Percentiles rank a stretch among this genome's conserved stretches.
phyloP scores from a whole-genome alignment of 2,113 vertebrate species.

The Albula goreensis region DNA sequence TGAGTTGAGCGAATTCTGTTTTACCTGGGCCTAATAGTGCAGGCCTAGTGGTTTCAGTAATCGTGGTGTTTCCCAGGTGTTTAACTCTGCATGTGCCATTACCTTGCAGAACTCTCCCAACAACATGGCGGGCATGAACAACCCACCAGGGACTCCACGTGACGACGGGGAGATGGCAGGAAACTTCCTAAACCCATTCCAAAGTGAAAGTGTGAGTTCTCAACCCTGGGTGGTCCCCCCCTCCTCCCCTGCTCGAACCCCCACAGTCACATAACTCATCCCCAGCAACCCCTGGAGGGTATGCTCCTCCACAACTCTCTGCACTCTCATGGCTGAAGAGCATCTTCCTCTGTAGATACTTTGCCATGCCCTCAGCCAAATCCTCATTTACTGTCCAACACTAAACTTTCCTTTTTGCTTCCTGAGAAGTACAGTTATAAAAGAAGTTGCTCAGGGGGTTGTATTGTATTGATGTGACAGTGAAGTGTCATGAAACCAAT shows the following conservation, averaged over 20 bases:
- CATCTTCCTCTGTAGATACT: background rate
- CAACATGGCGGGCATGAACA: conserved; percentile 84
- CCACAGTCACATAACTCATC: background rate
- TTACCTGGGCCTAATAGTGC: too few relatives aligned
- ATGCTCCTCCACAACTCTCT: background rate
- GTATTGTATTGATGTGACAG: too few relatives aligned
- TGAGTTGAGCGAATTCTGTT: too few relatives aligned
- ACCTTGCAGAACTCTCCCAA: conserved; percentile 80
- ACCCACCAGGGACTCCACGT: conserved; percentile 82
- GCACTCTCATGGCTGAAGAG: background rate
- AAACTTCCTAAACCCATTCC: conserved; percentile 89
- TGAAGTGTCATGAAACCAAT: too few relatives aligned
- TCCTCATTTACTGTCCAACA: background rate
- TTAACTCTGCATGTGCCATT: conserved; percentile 2
- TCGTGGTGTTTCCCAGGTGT: too few relatives aligned
- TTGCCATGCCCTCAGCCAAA: background rate
- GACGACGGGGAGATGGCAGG: conserved; percentile 84
- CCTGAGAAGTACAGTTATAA: background rate
- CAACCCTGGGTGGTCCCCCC: background rate
- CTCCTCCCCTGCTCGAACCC: background rate
- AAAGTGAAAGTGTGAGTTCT: conserved; percentile 84
- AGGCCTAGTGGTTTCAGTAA: too few relatives aligned
- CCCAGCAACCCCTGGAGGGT: background rate
- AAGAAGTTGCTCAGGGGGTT: background rate
- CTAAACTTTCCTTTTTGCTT: background rate